Conservation (phyloP, 2,888 invertebrate species). For the Nephrotoma guestfalica region DNA sequence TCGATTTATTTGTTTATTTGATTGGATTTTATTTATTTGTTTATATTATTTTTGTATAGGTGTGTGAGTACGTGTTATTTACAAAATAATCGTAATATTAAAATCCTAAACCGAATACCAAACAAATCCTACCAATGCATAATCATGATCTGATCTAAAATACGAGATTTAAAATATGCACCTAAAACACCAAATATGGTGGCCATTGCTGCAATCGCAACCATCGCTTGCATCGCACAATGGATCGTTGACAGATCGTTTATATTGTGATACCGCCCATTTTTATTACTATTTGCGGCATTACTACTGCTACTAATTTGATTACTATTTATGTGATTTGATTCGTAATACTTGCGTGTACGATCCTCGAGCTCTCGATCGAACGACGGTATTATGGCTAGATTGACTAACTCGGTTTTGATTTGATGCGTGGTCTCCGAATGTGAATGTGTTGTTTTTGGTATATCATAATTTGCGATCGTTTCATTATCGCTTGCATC, state of each 20-base stretch:
- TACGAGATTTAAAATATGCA: slow-evolving; percentile 32
- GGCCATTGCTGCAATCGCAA: slow-evolving; percentile 32
- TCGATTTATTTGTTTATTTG: not conserved
- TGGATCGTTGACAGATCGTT: slow-evolving; percentile 26
- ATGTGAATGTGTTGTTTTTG: not conserved
- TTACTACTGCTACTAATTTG: not conserved
- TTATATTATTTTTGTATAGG: not conserved
- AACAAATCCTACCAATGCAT: slow-evolving; percentile 35
- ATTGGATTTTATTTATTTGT: not conserved
- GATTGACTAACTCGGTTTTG: slow-evolving; percentile 31
- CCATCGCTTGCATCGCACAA: slow-evolving; percentile 34
- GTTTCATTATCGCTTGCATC: slow-evolving; percentile 9
- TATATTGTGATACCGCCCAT: slow-evolving; percentile 4
- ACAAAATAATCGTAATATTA: slow-evolving; percentile 3
- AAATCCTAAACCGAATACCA: slow-evolving; percentile 20
- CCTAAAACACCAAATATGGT: slow-evolving; percentile 33
- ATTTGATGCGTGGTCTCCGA: slow-evolving; percentile 17
- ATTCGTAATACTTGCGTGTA: not conserved
- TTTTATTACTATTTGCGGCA: not conserved
- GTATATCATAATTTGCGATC: slow-evolving; percentile 7
- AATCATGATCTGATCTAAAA: slow-evolving; percentile 30
- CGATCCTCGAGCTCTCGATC: slow-evolving; percentile 27
- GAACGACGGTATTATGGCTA: slow-evolving; percentile 32
- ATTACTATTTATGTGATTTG: slow-evolving; percentile 5
- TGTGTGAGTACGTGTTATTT: not conserved